Base-by-base conservation (phyloP, 1,140 invertebrate genomes). In the Colletes gigas region DNA sequence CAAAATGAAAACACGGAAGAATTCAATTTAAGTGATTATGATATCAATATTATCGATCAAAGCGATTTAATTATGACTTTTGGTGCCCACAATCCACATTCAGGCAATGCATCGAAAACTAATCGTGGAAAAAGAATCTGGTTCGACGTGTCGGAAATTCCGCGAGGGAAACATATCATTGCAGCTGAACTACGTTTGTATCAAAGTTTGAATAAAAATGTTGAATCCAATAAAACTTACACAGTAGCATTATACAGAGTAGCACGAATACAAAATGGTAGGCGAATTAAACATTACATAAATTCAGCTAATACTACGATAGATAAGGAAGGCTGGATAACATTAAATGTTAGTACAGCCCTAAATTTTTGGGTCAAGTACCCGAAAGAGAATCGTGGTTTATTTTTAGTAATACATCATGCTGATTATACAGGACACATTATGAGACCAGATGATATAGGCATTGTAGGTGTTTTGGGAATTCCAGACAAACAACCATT, bases 31-130 rank as follows among this genome's bases (percentile, higher is more conserved):
- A 96, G 95, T 88, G 94, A 95, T 21, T 94, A 95, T 80, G 96
- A 97, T 90, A 94, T 96, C 78, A 94, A 95, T 47, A 95, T 96
- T 4, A 97, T 98, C 62, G 94, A 96, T 78, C 95, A 97, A 81
- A 97, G 97, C 88, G 97, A 98, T 94, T 95, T 97, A 83, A 98
- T 98, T 81, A 97, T 98, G 94, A 98, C 97, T 80, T 98, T 98
- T 92, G 94, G 96, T 77, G 97, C 96, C 90, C 95, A 96, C 90
- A 96, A 84, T 63, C 82, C 82, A 47, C 68, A 84, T 68, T 73
- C 81, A 14, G 78, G 79, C 1, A 71, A 79, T 9, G 83, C 94
- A n/a, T 92, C 96, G 19, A 94, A 97, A 0, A 81, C 68, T 14
- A 96, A 97, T 69, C 95, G 95, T 86, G 96, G 97, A 1, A 95